Percentiles rank a stretch among this genome's conserved stretches.
These are phyloP conservation scores for Siniperca scherzeri DNA, from an alignment of 2,797 vertebrate genomes.

Conservation along the genomic window DNA sequence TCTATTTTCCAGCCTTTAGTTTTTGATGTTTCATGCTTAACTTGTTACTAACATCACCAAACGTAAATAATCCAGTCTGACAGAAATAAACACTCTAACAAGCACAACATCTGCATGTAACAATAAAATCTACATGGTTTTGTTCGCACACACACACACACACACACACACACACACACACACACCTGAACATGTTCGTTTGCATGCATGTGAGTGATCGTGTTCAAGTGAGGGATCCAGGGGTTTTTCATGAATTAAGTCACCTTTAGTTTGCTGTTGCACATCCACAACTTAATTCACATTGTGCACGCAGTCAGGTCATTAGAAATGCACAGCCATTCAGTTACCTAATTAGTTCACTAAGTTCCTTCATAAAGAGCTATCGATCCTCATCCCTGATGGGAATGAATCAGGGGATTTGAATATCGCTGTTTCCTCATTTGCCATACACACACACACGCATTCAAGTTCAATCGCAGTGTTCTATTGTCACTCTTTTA, in stretches of 20 bases:
- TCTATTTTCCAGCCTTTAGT: slow-evolving; percentile 67
- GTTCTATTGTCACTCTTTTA: slow-evolving; percentile 16
- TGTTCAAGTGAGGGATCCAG: slow-evolving; percentile 1
- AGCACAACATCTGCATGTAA: slow-evolving; percentile 56
- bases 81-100: slow-evolving; percentile 55
- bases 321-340: slow-evolving; percentile 68
- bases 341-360: slow-evolving; percentile 75
- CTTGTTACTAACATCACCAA: slow-evolving; percentile 55
- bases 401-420: slow-evolving; percentile 64
- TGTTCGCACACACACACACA: slow-evolving; percentile 43
- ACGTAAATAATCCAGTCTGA: slow-evolving; percentile 58
- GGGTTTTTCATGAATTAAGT: slow-evolving; percentile 45
- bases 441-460: slow-evolving; percentile 18
- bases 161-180: slow-evolving; percentile 36
- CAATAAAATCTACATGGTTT: slow-evolving; percentile 31
- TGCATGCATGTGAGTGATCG: background rate
- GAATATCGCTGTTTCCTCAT: slow-evolving; percentile 58
- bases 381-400: slow-evolving; percentile 75
- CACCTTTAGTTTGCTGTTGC: slow-evolving; percentile 52
- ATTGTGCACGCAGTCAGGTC: slow-evolving; percentile 58
- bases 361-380: slow-evolving; percentile 78
- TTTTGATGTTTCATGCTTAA: slow-evolving; percentile 71
- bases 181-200: slow-evolving; percentile 50
- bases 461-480: slow-evolving; percentile 35
- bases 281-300: slow-evolving; percentile 58